Evolutionary conservation across 2,888 invertebrate species (phyloP).

Genomic region (Plutella xylostella): DNA sequence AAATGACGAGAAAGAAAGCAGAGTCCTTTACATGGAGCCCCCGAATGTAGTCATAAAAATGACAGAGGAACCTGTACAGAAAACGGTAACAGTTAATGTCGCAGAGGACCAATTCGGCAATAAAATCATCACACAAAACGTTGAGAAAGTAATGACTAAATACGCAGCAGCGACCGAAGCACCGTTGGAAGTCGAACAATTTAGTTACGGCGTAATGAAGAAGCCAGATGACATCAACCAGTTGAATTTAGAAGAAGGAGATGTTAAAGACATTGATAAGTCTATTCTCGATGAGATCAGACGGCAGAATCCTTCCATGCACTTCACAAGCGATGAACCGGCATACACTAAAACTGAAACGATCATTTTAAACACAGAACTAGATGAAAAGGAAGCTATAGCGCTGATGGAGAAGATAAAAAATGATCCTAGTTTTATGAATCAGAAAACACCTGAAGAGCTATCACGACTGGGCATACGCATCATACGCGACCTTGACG

Average conservation of each 20-base stretch:
- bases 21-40: slow-evolving; percentile 59
- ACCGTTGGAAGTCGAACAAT: slow-evolving; percentile 59
- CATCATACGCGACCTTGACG: slow-evolving; percentile 53
- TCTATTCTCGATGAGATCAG: slow-evolving; percentile 56
- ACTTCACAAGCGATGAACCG: slow-evolving; percentile 56
- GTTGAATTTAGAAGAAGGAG: slow-evolving; percentile 51
- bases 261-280: slow-evolving; percentile 52
- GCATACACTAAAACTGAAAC: slow-evolving; percentile 61
- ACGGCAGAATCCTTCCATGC: slow-evolving; percentile 56
- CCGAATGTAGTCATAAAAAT: slow-evolving; percentile 53
- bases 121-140: slow-evolving; percentile 59
- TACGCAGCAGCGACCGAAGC: slow-evolving; percentile 50
- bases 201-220: slow-evolving; percentile 57
- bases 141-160: slow-evolving; percentile 54
- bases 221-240: slow-evolving; percentile 45
- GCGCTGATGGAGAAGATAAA: slow-evolving; percentile 56
- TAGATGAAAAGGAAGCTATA: slow-evolving; percentile 58
- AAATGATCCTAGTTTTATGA: slow-evolving; percentile 59
- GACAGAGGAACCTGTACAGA: slow-evolving; percentile 61
- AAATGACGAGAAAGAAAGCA: slow-evolving; percentile 43
- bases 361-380: slow-evolving; percentile 64
- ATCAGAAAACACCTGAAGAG: slow-evolving; percentile 55
- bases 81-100: slow-evolving; percentile 61
- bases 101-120: slow-evolving; percentile 62
- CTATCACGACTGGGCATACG: slow-evolving; percentile 51